A percentile compares a stretch with the other conserved stretches of the same genome.
Conservation (phyloP, 1,140 invertebrate species). For the Sycophaga agraensis region DNA sequence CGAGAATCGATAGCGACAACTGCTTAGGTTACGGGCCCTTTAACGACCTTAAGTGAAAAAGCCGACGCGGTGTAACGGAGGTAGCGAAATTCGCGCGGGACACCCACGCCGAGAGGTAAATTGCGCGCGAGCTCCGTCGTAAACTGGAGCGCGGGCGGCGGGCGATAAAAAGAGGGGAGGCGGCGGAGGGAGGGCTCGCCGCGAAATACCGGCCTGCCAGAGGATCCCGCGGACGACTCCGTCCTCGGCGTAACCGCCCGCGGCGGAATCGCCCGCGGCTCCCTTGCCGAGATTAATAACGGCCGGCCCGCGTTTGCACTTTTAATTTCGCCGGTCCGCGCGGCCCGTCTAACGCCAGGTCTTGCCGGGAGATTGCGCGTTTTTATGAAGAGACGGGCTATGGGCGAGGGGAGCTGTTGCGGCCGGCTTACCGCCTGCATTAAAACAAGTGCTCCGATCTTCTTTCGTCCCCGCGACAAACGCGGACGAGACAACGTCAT, state of each 20-base stretch:
- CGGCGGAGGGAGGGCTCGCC: not conserved
- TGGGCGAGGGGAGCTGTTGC: too few species aligned
- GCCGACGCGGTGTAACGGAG: too few species aligned
- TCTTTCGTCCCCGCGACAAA: too few species aligned
- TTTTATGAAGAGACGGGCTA: conserved; percentile 5
- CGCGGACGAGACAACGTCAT: too few species aligned
- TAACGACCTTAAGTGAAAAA: conserved; percentile 11
- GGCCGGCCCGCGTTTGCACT: not conserved
- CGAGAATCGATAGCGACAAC: conserved; percentile 6
- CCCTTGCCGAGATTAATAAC: conserved; percentile 8
- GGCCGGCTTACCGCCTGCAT: too few species aligned
- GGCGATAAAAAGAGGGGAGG: conserved; percentile 6
- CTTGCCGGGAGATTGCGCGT: not conserved
- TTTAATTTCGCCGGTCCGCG: conserved; percentile 1
- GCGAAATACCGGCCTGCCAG: too few species aligned
- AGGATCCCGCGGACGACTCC: too few species aligned
- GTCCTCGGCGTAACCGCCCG: too few species aligned
- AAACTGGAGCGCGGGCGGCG: conserved; percentile 1
- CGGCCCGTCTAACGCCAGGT: not conserved
- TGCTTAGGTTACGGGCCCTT: not conserved
- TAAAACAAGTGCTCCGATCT: too few species aligned
- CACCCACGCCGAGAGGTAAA: too few species aligned
- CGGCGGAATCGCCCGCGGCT: not conserved
- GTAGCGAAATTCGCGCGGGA: too few species aligned
- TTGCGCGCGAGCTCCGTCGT: conserved; percentile 1